Evolutionary conservation across 2,113 vertebrate species (phyloP), one percentile per base, ranked within the genome.

Genomic region (Aspiorhynchus laticeps): DNA sequence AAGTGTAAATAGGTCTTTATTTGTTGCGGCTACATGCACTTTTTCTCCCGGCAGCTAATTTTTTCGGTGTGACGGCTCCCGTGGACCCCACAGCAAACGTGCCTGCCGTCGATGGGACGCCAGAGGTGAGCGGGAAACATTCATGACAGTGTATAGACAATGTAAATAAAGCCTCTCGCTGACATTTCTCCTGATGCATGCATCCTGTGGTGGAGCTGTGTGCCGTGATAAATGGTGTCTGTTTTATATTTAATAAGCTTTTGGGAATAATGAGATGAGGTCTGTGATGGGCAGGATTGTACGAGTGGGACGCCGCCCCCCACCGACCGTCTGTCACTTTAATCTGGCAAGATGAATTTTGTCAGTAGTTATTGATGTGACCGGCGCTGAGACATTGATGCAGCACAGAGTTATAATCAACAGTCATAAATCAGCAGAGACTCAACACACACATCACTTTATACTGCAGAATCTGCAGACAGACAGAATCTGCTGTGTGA

Each of bases 191-290:
- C 11, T 83, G 80, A 51, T 51, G 7, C 12, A 67, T 83, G 80
- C 28, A 11, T 83, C 63, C 80, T 71, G 63, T 71, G 71, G 61
- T 14, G 21, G 19, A n/a, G 56, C 56, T 26, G 78, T 63, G 3
- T 4, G 7, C 8, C 9, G 28, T 83, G 80, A 83, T 83, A 69
- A 83, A 83, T 83, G 63, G n/a, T 51, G 63, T 36, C 61, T 71
- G 80, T 71, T 83, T 83, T 69, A 83, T 83, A 33, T 83, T 83
- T 83, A 67, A 83, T 83, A 83, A 83, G 63, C 63, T 48, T 83
- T 83, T 48, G 80, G 63, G 46, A 83, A 71, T 83, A 83, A 83
- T 83, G 41, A 83, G 80, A 83, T 71, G 43, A 71, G 80, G 63
- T 83, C 63, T 19, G 10, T 28, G 80, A 71, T 48, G 51, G 80